Evolutionary conservation across 2,113 vertebrate genomes (phyloP), one percentile per base, ranked within the genome.

Genomic region (Uria aalge): DNA sequence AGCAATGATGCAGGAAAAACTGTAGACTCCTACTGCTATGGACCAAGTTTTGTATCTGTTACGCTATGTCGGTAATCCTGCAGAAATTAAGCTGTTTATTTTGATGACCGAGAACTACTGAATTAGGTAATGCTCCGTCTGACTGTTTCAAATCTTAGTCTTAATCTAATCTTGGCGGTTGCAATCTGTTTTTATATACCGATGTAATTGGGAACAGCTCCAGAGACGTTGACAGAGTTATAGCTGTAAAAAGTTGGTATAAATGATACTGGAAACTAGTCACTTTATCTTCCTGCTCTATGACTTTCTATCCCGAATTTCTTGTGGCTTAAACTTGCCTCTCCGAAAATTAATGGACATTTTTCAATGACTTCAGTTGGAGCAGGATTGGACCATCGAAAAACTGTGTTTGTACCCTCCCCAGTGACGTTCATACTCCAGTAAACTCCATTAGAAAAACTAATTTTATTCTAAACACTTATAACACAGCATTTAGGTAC

Each of bases 391-490:
- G 43, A 50, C 21, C 22, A 45, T 30, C 2, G 5, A 72, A 87
- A 95, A 75, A 38, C 48, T 40, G 7, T 56, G 27, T 71, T 72
- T 72, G 45, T 76, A 87, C 26, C 41, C 47, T 95, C 66, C 50
- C 19, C 23, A 10, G 0, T 55, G 69, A 73, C 66, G 66, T 90
- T 92, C 86, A 90, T 79, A 85, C n/a, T 79, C 57, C 77, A 83
- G 50, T 63, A 87, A 95, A 83, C 74, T 85, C 75, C 86, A 85
- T 92, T 82, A 91, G 84, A 82, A 91, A 91, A 91, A 41, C 13
- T 50, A 79, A 94, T 90, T 96, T 96, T 78, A 88, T 94, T 90
- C 89, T 95, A 82, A 97, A 78, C 69, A 79, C 52, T 81, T 91
- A 15, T 26, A 92, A 85, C 53, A 57, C 55, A 76, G 57, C 59